Conservation (phyloP, 2,113 vertebrate species). For the Leptobrachium ailaonicum region DNA sequence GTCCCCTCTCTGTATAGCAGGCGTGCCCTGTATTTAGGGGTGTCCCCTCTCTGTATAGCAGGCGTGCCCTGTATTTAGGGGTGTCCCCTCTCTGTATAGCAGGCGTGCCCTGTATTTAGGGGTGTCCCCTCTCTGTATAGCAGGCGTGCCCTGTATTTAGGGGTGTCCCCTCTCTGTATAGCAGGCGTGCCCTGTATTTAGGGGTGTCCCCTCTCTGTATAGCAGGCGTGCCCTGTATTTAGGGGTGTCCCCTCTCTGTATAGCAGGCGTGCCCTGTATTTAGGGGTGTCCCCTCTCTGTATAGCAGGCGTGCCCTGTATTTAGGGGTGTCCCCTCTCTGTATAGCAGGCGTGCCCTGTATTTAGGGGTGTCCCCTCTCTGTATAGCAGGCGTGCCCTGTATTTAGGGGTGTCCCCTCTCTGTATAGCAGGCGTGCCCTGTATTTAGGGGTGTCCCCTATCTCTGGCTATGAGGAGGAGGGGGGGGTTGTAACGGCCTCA, state of each 20-base stretch:
- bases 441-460: too few species aligned
- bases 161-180: not conserved
- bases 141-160: not conserved
- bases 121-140: not conserved
- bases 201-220: not conserved
- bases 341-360: too few species aligned
- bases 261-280: not conserved
- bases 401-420: too few species aligned
- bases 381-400: too few species aligned
- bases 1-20: not conserved
- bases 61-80: not conserved
- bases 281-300: not conserved
- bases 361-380: too few species aligned
- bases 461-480: too few species aligned
- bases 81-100: not conserved
- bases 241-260: not conserved
- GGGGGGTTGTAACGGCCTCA: too few species aligned
- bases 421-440: too few species aligned
- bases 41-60: not conserved
- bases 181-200: too few species aligned
- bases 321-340: too few species aligned
- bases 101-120: not conserved
- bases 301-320: not conserved
- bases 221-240: not conserved
- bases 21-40: not conserved